Base-by-base conservation (phyloP, 2,113 vertebrate species). In the Callorhinus ursinus region DNA sequence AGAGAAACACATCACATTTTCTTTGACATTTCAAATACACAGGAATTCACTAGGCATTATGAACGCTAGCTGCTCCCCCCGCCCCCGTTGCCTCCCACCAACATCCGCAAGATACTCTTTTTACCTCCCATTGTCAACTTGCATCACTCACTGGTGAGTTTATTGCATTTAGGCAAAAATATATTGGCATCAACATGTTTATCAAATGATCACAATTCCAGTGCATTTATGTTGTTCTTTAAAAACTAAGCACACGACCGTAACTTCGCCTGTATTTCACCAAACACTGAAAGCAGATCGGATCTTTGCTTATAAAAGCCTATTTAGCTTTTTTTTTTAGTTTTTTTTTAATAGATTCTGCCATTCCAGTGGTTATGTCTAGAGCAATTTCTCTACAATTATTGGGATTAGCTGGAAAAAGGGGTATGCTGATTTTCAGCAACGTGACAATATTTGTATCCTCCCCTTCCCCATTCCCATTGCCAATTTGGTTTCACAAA, bases 111-210 rank as follows among this genome's bases (percentile, higher is more conserved):
- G 85, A 95, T 96, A 97, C 39, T 98, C 93, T 97, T 98, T 98
- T 98, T 95, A 99, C 98, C 98, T 98, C 99, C 99, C 99, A 99
- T 99, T 99, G 99, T 99, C 99, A 99, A 99, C 99, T 99, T 99
- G 99, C 99, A 99, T 99, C 99, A 99, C 98, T 98, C 97, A 98
- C 94, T 98, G 96, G 98, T 98, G 94, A 96, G 84, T 98, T 98
- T 98, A 98, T 97, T 98, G 98, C 97, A 98, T 98, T 98, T 96
- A 98, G 98, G 98, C 98, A 97, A 98, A 98, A 98, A 96, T 97
- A 98, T 97, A 98, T 98, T 98, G 98, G 98, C 98, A 98, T 98
- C 97, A 98, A 98, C 93, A 97, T 98, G 98, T 98, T 98, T 98
- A 98, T 98, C 98, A 98, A 95, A 97, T 98, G 98, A 98, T 98